Base-by-base conservation (phyloP, 2,797 vertebrate species). In the Geotrypetes seraphini region DNA sequence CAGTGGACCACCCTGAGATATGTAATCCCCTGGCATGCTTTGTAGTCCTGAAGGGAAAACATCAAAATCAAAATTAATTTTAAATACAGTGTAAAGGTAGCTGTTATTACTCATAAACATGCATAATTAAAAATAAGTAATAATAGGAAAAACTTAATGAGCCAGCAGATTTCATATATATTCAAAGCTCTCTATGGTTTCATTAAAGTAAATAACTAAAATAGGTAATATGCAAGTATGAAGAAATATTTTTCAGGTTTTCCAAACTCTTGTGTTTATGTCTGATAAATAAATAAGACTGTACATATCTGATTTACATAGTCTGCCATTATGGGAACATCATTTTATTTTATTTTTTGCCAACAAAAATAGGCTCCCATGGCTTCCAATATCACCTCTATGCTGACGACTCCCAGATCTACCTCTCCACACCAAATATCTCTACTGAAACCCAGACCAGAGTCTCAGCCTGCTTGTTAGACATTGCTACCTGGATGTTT, bases 1-100 rank as follows among this genome's bases (percentile, higher is more conserved):
- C 85, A 83, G 75, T 43, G 76, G 86, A 79, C 87, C 81, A 83
- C 89, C 78, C 79, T 77, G 85, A 86, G 89, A 86, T 85, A 88
- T 80, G 69, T 85, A 87, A 65, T 88, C 87, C 78, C 87, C 85
- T 79, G 87, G 86, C 84, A 89, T 79, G 80, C 83, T 86, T 79
- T 89, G 89, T 83, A 88, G 84, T 66, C 86, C 94, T 97, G 50
- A 49, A 66, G 51, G 71, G 53, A 75, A 60, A 57, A 73, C 53
- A 70, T 55, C 57, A 4, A 44, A 10, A 31, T n/a, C 57, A 65
- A 59, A 30, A 56, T 37, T 44, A 55, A 55, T 50, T 51, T 11
- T 11, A 13, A 20, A 33, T 7, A 7, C 8, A 15, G 9, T 12
- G 28, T 14, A 16, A n/a, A n/a, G n/a, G n/a, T 10, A 6, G 27